A percentile compares a stretch with the other conserved stretches of the same genome.
Conservation (phyloP, 2,888 invertebrate species). For the Scrobipalpa costella region DNA sequence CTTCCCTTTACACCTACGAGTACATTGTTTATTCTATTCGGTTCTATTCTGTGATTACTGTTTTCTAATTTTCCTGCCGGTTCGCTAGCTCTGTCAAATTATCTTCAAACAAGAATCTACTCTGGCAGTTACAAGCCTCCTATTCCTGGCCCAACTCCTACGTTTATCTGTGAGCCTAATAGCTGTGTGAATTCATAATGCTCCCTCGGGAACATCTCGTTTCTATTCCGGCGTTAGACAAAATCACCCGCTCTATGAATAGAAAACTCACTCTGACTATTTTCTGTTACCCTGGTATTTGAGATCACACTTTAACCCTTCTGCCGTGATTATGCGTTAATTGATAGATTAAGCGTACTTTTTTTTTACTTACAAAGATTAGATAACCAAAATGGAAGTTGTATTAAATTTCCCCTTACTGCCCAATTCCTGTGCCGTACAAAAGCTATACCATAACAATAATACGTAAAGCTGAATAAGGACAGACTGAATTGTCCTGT, state of each 20-base stretch:
- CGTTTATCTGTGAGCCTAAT: conserved; percentile 52
- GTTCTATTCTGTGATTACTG: background rate
- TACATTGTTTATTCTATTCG: background rate
- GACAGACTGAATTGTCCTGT: background rate
- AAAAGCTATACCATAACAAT: background rate
- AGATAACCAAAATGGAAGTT: background rate
- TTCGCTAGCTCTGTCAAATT: background rate
- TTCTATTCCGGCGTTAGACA: conserved; percentile 30
- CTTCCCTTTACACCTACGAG: background rate
- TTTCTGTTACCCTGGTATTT: conserved; percentile 50
- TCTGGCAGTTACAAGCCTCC: conserved; percentile 8
- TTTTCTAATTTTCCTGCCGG: background rate
- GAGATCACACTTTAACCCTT: conserved; percentile 53
- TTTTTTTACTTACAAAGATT: background rate
- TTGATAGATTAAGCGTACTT: conserved; percentile 22
- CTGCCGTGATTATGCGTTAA: conserved; percentile 29
- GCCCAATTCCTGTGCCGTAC: too few species aligned
- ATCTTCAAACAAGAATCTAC: background rate
- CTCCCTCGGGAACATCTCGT: conserved; percentile 45
- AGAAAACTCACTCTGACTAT: conserved; percentile 32
- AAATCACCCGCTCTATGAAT: conserved; percentile 21
- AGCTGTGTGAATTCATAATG: conserved; percentile 60
- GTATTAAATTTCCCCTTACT: background rate
- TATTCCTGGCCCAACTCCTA: conserved; percentile 36
- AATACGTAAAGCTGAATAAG: background rate